phyloP scores from a whole-genome alignment of 2,888 invertebrate species.

The Eurytoma californica region DNA sequence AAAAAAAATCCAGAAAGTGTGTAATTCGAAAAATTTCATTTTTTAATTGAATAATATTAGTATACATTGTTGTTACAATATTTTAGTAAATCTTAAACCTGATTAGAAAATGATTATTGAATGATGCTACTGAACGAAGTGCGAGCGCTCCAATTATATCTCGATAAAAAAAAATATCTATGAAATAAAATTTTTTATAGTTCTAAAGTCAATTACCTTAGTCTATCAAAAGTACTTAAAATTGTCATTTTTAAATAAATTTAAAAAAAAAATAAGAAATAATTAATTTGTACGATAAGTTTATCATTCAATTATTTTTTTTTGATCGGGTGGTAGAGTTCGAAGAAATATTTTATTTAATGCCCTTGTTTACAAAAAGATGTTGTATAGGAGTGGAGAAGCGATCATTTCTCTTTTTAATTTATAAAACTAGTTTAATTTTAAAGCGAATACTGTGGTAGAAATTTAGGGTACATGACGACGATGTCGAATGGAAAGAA shows the following conservation, averaged over 20 bases:
- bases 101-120: slow-evolving; percentile 28
- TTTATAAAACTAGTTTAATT: slow-evolving; percentile 35
- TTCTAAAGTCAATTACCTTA: no score
- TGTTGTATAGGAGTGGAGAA: slow-evolving; percentile 5
- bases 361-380: neutral
- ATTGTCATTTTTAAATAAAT: neutral
- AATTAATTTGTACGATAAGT: no score
- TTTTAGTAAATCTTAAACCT: slow-evolving; percentile 16
- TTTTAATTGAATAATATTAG: slow-evolving; percentile 32
- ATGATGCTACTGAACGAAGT: neutral
- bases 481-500: slow-evolving; percentile 11
- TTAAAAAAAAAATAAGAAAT: no score
- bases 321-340: neutral
- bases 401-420: slow-evolving; percentile 10
- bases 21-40: slow-evolving; percentile 42
- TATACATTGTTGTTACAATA: slow-evolving; percentile 37
- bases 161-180: neutral
- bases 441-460: slow-evolving; percentile 15
- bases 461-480: neutral
- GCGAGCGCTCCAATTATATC: no score
- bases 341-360: slow-evolving; percentile 15
- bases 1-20: slow-evolving; percentile 30
- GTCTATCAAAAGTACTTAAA: neutral
- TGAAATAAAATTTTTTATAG: neutral
- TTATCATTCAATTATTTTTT: slow-evolving; percentile 18